Base-by-base conservation (phyloP, 2,888 invertebrate genomes). In the Embidobia sp. region DNA sequence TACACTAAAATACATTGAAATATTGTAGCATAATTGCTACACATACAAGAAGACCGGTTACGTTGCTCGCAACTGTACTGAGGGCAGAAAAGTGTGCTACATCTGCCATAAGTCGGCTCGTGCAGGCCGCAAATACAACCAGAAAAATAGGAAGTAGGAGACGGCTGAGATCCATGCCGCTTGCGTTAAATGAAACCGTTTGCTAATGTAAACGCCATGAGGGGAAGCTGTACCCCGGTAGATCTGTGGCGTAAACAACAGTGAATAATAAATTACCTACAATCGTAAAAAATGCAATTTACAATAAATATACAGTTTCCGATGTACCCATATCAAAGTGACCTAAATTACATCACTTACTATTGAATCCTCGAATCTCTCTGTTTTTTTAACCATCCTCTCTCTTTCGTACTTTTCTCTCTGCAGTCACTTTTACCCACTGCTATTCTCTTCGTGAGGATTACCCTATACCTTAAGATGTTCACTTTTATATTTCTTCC, bases 21-120 rank as follows among this genome's bases (percentile, higher is more conserved):
- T n/a, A n/a, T n/a, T n/a, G n/a, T n/a, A n/a, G n/a, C 85, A 90
- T 64, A 53, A 31, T 76, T 93, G 93, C 89, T 93, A 93, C 90
- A 93, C 92, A 81, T 93, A 93, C 90, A 93, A 93, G 86, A 93
- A 93, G 90, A 92, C 93, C 87, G 95, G 95, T 53, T 94, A 95
- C 93, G 91, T 93, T 79, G 92, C 92, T 77, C 91, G 93, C 67
- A 92, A 93, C 80, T 93, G 93, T 82, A 91, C 92, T 16, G 92
- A 92, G 78, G 88, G 88, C 55, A 90, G 90, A 87, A 96, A 96
- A 92, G 95, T 95, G 85, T 97, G 97, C 93, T 97, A 96, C 91
- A 94, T 94, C 88, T 98, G 98, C 92, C 95, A 97, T 91, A 95
- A 97, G 91, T 93, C 94, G 81, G 96, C 96, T 81, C 96, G 96